A percentile compares a stretch with the other conserved stretches of the same genome.
Evolutionary conservation across 2,113 vertebrate species (phyloP).

Genomic region (Blennius ocellaris): DNA sequence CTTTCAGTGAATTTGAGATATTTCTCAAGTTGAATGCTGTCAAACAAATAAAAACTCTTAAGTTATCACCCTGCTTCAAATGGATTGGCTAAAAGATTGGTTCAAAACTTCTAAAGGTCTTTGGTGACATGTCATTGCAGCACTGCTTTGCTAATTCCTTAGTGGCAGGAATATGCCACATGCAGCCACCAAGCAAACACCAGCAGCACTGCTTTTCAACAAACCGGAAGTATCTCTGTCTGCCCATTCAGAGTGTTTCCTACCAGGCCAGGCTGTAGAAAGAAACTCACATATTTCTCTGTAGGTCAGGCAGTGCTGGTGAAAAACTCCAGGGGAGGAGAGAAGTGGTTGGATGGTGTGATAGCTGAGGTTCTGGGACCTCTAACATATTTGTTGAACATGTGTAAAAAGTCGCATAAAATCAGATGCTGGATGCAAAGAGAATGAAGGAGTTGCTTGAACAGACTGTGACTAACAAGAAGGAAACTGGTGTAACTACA

Average conservation of each 20-base stretch:
- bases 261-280: not conserved
- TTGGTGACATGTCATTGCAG: no score
- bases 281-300: not conserved
- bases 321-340: not conserved
- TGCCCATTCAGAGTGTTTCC: not conserved
- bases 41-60: no score
- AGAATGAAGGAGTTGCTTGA: not conserved
- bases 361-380: not conserved
- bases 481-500: not conserved
- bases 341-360: not conserved
- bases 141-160: no score
- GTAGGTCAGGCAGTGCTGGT: not conserved
- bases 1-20: no score
- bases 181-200: no score
- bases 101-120: no score
- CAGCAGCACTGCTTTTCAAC: no score
- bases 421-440: no score
- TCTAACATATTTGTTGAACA: not conserved
- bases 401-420: not conserved
- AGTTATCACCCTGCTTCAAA: no score
- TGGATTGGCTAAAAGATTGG: no score
- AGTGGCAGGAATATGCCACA: no score
- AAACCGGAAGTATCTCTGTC: not conserved
- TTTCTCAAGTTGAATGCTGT: no score
- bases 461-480: not conserved